Conservation (phyloP, 2,113 vertebrate genomes). For the Etheostoma cragini region DNA sequence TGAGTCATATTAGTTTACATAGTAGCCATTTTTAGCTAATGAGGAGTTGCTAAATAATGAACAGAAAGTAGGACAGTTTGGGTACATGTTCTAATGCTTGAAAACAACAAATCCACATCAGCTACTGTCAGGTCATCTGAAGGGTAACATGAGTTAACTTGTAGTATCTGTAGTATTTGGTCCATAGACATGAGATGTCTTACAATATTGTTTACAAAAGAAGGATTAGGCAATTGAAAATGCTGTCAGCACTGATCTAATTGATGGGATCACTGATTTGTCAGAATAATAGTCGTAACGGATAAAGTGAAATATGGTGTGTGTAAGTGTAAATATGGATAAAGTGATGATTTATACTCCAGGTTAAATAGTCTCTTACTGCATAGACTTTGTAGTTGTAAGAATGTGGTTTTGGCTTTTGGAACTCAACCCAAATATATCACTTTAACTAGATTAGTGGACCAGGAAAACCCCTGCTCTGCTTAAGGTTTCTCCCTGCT, state of each 20-base stretch:
- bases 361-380: neutral
- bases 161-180: neutral
- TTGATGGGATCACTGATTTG: neutral
- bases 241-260: neutral
- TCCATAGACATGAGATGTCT: neutral
- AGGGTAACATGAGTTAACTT: constrained; percentile 25
- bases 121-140: constrained; percentile 31
- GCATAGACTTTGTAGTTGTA: neutral
- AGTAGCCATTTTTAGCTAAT: constrained; percentile 49
- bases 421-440: constrained; percentile 36
- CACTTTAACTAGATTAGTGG: constrained; percentile 34
- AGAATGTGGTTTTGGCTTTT: constrained; percentile 13
- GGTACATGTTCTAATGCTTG: constrained; percentile 15
- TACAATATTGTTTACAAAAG: constrained; percentile 5
- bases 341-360: neutral
- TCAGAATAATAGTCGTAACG: neutral
- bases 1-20: constrained; percentile 47
- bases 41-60: constrained; percentile 23
- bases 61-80: constrained; percentile 32
- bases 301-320: too few species aligned
- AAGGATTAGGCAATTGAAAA: neutral
- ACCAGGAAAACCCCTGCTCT: constrained; percentile 19
- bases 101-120: constrained; percentile 33
- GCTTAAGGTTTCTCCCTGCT: constrained; percentile 18
- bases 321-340: neutral